Base-by-base conservation (phyloP, 1,140 invertebrate species). In the Planococcus citri region DNA sequence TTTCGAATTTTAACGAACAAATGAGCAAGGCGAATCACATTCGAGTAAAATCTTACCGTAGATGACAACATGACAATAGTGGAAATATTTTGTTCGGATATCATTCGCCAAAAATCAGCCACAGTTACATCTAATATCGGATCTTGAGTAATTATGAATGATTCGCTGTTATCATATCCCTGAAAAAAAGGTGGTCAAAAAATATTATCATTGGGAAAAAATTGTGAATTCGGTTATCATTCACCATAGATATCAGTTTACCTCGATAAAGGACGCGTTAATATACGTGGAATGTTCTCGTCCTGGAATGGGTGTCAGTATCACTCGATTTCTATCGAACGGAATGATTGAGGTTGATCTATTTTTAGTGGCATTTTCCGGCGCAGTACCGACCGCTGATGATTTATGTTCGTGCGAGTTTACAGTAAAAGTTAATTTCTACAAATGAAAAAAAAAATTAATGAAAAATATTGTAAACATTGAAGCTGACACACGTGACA, bases 261-360 rank as follows among this genome's bases (percentile, higher is more conserved):
- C 93, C 82, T 97, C 94, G 73, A 98, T 93, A 78, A 95, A 97
- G 1, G 93, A 95, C 1, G 95, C 95, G 80, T 98, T 97, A 73
- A 97, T 97, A 76, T 97, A 98, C 0, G 94, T 95, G 27, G 92
- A 94, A 77, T 91, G 90, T 77, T 96, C 93, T 75, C 86, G 84
- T 27, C 85, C 85, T 68, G 90, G 86, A 73, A 93, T 81, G 9
- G 92, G 91, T n/a, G 84, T 81, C 10, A 92, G 80, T 74, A 92
- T 92, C 37, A 95, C 92, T 73, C 92, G 81, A 81, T 94, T 94
- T 75, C 90, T 84, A 78, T 95, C 92, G 79, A 92, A 97, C 24
- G 95, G 95, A 79, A 97, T 85, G 68, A 95, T 86, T 72, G 87
- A 83, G 72, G 91, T 87, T 76, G 88, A 88, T 75, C 93, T 84